Evolutionary conservation across 2,797 vertebrate genomes (phyloP).

Genomic region (Chiloscyllium punctatum): DNA sequence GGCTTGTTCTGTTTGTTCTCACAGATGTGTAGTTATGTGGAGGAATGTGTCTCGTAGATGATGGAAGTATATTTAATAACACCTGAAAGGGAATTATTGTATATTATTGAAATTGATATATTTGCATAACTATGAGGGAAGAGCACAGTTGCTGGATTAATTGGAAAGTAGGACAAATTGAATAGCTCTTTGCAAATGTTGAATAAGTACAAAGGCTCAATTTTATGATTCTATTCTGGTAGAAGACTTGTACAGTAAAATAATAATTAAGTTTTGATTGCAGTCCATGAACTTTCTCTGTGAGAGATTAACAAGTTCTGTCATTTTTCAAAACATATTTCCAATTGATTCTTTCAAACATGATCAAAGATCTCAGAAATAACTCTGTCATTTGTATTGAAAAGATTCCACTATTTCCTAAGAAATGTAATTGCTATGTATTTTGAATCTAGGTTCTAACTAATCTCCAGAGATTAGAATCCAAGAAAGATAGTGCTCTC

Average conservation of each 20-base stretch:
- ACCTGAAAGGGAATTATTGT: background rate
- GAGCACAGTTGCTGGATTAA: background rate
- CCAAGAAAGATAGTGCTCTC: background rate
- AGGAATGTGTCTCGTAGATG: background rate
- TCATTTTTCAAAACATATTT: background rate
- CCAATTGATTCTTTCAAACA: background rate
- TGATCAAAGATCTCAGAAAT: background rate
- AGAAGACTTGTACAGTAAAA: background rate
- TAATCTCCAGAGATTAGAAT: background rate
- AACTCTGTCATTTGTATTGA: background rate
- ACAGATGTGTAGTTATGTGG: background rate
- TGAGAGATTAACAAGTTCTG: background rate
- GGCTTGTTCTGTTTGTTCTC: background rate
- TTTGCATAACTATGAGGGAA: background rate
- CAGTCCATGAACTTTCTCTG: background rate
- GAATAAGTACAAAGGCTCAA: background rate
- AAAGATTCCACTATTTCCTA: background rate
- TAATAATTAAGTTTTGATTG: background rate
- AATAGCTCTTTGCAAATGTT: background rate
- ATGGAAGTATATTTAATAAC: background rate
- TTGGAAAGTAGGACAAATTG: background rate
- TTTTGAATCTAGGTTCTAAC: background rate
- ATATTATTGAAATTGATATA: background rate
- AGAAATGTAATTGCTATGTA: background rate
- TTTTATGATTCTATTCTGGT: background rate